Base-by-base conservation (phyloP, 2,888 invertebrate genomes). In the Rhagium mordax region DNA sequence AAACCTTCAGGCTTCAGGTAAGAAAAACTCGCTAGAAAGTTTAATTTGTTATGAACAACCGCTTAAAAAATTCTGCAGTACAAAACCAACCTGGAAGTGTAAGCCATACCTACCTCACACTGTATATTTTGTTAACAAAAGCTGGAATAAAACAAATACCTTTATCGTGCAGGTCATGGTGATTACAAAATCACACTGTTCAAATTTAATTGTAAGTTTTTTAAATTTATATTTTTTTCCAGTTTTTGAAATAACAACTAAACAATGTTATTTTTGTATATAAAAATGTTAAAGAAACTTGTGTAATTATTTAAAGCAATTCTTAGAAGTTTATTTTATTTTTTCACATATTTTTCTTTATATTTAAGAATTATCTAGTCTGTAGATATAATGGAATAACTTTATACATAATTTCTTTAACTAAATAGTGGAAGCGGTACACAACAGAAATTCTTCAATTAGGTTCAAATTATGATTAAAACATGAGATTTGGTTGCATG, bases 281-380 rank as follows among this genome's bases (percentile, higher is more conserved):
- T 18, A 51, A 18, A 18, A 51, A 8, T 13, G n/a, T n/a, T n/a
- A n/a, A 61, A 61, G n/a, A 61, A 47, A 15, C 5, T 70, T 64
- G 62, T 74, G 33, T 49, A 73, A 64, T 65, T 59, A 67, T 55
- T 66, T 59, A 53, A 51, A 53, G 13, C 41, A 65, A 53, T 65
- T 53, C 53, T 65, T 33, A 51, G 33, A 49, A 76, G 66, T 71
- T 3, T 73, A 68, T 57, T 71, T 72, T 71, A 73, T 75, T 74
- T 74, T 67, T 74, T 62, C 71, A 73, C 24, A 49, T 55, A 53
- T 20, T 61, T 61, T 57, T 60, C 20, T 70, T 33, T 72, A 74
- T 73, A 67, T 74, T 65, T 72, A 74, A 66, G 60, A 74, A 72
- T 73, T 76, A 74, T 80, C 80, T 80, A 80, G 80, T 80, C 80